phyloP scores from a whole-genome alignment of 2,797 vertebrate genomes.

The Anguilla megastoma region DNA sequence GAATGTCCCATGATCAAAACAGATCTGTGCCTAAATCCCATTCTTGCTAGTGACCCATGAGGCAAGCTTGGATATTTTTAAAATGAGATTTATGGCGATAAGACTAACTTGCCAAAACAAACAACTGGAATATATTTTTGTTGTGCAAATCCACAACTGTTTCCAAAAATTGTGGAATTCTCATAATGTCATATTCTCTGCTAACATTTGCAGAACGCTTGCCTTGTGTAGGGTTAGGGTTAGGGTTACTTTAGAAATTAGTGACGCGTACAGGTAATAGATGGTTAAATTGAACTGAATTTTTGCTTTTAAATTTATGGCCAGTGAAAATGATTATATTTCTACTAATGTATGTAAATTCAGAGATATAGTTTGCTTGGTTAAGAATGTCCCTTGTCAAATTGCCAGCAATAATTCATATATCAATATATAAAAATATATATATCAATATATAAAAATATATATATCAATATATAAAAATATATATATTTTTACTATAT shows the following conservation, averaged over 20 bases:
- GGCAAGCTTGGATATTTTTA: conserved; percentile 55
- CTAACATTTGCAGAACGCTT: conserved; percentile 23
- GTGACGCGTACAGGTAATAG: neutral
- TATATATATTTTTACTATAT: neutral
- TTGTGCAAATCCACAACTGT: conserved; percentile 38
- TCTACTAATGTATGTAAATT: neutral
- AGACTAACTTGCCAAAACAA: conserved; percentile 47
- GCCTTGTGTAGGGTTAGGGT: conserved; percentile 19
- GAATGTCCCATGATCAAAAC: neutral
- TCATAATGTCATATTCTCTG: conserved; percentile 40
- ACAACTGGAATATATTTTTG: conserved; percentile 44
- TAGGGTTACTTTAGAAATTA: no score
- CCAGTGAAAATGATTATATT: neutral
- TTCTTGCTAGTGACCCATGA: conserved; percentile 24
- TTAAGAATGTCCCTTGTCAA: no score
- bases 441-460: no score
- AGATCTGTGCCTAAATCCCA: neutral
- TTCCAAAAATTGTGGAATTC: conserved; percentile 39
- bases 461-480: neutral
- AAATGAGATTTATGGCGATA: conserved; percentile 48
- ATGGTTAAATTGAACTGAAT: neutral
- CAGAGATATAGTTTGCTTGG: neutral
- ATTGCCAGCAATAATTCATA: neutral
- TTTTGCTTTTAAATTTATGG: neutral
- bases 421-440: neutral